These are phyloP conservation scores for Sminthopsis crassicaudata DNA, from an alignment of 2,113 vertebrate genomes.

Conservation along the genomic window DNA sequence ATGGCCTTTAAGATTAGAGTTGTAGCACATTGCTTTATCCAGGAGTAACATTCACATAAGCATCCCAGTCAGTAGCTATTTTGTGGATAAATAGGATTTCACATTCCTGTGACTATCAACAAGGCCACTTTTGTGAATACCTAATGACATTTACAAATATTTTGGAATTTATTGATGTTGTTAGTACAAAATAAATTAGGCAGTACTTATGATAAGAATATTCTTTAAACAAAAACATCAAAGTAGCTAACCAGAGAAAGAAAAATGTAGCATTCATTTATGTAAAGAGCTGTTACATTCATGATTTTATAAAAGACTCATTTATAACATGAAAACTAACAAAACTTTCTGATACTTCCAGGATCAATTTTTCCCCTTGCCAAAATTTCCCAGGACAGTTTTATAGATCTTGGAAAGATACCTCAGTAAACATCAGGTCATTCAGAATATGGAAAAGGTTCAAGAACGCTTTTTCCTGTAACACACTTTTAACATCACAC, in stretches of 20 bases:
- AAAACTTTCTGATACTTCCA: not conserved
- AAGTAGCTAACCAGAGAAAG: not conserved
- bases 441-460: not conserved
- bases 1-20: not conserved
- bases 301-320: not conserved
- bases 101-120: not conserved
- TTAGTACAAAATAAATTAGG: not conserved
- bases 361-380: not conserved
- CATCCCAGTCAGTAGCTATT: not conserved
- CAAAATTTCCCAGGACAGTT: not conserved
- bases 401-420: slow-evolving; percentile 15
- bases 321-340: not conserved
- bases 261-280: not conserved
- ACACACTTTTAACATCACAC: slow-evolving; percentile 21
- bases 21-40: slow-evolving; percentile 4
- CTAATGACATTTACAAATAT: slow-evolving; percentile 27
- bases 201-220: not conserved
- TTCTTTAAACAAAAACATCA: slow-evolving; percentile 25
- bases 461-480: slow-evolving; percentile 11
- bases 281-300: not conserved
- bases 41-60: not conserved
- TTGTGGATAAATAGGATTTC: slow-evolving; percentile 3
- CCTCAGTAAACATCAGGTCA: not conserved
- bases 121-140: not conserved
- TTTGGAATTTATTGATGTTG: slow-evolving; percentile 4